phyloP scores from a whole-genome alignment of 1,140 invertebrate species.

The Drosophila malerkotliana region DNA sequence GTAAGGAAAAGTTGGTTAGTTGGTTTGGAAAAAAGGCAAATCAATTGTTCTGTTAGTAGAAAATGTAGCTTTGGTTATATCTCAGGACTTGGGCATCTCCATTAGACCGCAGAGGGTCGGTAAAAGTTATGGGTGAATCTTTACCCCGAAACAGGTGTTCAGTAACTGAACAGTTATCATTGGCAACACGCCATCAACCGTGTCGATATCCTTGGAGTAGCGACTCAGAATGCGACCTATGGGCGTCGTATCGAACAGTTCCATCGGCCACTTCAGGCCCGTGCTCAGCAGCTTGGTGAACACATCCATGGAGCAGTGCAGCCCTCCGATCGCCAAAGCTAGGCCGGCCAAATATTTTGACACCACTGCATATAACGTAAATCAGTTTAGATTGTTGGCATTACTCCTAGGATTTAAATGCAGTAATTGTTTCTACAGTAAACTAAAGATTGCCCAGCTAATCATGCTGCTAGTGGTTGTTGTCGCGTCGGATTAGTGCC shows the following conservation, averaged over 20 bases:
- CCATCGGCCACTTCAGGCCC: conserved; percentile 88
- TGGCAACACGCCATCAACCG: conserved; percentile 86
- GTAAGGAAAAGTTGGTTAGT: not conserved
- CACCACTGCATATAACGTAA: conserved; percentile 77
- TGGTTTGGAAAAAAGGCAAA: not conserved
- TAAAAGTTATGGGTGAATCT: conserved; percentile 28
- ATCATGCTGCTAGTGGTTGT: conserved; percentile 18
- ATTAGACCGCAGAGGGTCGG: not conserved
- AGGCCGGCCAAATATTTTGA: conserved; percentile 79
- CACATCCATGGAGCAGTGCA: conserved; percentile 84
- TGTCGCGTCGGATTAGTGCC: conserved; percentile 22
- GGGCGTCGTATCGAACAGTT: conserved; percentile 92
- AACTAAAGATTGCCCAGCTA: conserved; percentile 14
- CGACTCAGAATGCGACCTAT: conserved; percentile 90
- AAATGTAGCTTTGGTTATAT: not conserved
- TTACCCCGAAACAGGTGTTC: conserved; percentile 77
- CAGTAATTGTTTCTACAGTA: conserved; percentile 14
- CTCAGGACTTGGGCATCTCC: conserved; percentile 9
- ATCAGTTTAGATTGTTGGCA: conserved; percentile 19
- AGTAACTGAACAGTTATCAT: conserved; percentile 60
- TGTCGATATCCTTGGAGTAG: conserved; percentile 90
- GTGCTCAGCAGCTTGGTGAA: conserved; percentile 87
- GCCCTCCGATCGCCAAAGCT: conserved; percentile 83
- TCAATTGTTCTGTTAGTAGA: conserved; percentile 8
- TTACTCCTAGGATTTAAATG: not conserved